Percentiles rank a stretch among this genome's conserved stretches.
phyloP scores from a whole-genome alignment of 2,113 vertebrate species.

The Scortum barcoo region DNA sequence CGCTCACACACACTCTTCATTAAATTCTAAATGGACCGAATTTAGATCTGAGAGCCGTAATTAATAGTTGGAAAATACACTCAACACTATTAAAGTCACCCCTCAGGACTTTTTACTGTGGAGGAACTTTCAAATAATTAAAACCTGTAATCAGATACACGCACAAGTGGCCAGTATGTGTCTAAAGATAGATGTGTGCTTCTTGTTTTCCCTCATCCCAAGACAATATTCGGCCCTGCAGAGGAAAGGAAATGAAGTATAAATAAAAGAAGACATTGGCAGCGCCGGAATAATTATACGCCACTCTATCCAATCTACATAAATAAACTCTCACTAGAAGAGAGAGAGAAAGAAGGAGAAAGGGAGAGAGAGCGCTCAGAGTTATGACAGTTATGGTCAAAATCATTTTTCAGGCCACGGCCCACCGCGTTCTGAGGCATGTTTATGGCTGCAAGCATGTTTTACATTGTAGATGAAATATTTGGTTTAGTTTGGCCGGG shows the following conservation, averaged over 20 bases:
- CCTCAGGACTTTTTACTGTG: slow-evolving; percentile 47
- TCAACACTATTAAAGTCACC: slow-evolving; percentile 58
- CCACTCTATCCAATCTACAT: slow-evolving; percentile 85
- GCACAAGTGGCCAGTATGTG: slow-evolving; percentile 49
- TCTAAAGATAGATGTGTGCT: slow-evolving; percentile 75
- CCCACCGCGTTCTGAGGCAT: slow-evolving; percentile 73
- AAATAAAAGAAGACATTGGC: slow-evolving; percentile 84
- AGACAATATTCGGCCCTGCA: slow-evolving; percentile 71
- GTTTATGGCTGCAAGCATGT: slow-evolving; percentile 83
- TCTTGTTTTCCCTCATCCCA: slow-evolving; percentile 61
- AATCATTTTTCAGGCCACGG: slow-evolving; percentile 81
- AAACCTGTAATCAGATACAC: slow-evolving; percentile 71
- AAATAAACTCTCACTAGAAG: slow-evolving; percentile 81
- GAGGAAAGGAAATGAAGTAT: slow-evolving; percentile 77
- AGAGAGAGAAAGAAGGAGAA: slow-evolving; percentile 25
- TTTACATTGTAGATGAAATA: slow-evolving; percentile 86
- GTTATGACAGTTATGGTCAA: slow-evolving; percentile 82
- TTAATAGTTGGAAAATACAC: slow-evolving; percentile 71
- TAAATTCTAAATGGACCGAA: slow-evolving; percentile 39
- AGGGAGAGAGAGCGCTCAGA: slow-evolving; percentile 55
- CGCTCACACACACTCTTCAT: slow-evolving; percentile 1
- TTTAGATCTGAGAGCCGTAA: slow-evolving; percentile 64
- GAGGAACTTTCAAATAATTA: slow-evolving; percentile 70
- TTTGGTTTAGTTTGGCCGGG: slow-evolving; percentile 82
- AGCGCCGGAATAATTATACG: slow-evolving; percentile 80